Conservation (phyloP, 2,888 invertebrate genomes). For the Eutolmus rufibarbis region DNA sequence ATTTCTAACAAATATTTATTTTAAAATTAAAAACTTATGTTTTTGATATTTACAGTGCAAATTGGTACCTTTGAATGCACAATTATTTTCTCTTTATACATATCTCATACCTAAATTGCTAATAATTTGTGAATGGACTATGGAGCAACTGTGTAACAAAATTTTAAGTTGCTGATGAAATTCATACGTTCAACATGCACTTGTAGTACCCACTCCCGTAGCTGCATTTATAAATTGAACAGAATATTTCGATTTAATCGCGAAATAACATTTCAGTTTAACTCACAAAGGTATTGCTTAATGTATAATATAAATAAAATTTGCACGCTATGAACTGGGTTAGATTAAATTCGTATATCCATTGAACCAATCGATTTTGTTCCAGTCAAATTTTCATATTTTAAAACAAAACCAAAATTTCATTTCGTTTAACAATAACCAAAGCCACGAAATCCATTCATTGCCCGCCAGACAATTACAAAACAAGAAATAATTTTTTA, state of each 20-base stretch:
- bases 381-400: background rate
- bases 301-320: background rate
- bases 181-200: background rate
- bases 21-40: background rate
- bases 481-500: background rate
- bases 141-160: background rate
- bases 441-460: background rate
- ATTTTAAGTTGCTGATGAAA: background rate
- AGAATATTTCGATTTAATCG: background rate
- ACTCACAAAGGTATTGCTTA: background rate
- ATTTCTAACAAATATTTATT: background rate
- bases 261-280: background rate
- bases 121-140: background rate
- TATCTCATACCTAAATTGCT: background rate
- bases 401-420: background rate
- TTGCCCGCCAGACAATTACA: background rate
- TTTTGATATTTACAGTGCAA: background rate
- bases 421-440: background rate
- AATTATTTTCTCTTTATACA: background rate
- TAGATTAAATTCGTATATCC: background rate
- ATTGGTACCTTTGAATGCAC: background rate
- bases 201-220: background rate
- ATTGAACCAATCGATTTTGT: background rate
- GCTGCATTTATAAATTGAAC: background rate
- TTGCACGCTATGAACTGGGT: background rate